A percentile compares a stretch with the other conserved stretches of the same genome.
Conservation (phyloP, 64 coral and sea anemone species). For the Orbicella faveolata region DNA sequence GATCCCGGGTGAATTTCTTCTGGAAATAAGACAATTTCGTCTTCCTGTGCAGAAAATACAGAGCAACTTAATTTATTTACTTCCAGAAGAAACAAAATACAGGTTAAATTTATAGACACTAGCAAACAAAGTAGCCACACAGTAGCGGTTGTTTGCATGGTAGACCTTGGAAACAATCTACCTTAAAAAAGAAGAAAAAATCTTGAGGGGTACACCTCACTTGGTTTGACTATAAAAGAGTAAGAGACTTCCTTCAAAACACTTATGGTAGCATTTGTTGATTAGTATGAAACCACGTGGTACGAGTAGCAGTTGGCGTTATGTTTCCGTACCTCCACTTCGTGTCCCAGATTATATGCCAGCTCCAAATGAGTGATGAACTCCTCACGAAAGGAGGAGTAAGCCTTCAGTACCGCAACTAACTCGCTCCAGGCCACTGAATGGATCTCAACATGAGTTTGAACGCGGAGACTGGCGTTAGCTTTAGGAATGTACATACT, state of each 20-base stretch:
- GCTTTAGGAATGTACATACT: slow-evolving; percentile 51
- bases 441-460: slow-evolving; percentile 62
- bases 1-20: background rate
- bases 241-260: no score
- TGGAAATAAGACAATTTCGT: background rate
- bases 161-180: no score
- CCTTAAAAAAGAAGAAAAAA: no score
- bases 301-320: no score
- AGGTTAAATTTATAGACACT: background rate
- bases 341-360: slow-evolving; percentile 59
- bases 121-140: no score
- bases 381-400: slow-evolving; percentile 45
- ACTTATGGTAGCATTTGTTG: no score
- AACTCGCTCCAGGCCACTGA: slow-evolving; percentile 58
- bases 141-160: no score
- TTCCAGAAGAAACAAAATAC: background rate
- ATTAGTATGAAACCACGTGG: no score
- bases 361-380: slow-evolving; percentile 59
- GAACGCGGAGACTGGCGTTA: slow-evolving; percentile 60
- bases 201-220: no score
- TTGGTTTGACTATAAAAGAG: no score
- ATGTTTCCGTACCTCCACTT: slow-evolving; percentile 37
- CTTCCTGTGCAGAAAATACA: background rate
- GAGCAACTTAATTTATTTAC: background rate
- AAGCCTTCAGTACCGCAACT: slow-evolving; percentile 50